These are phyloP conservation scores for Amblyopsis hoosieri DNA, from an alignment of 2,797 vertebrate genomes.

Conservation along the genomic window DNA sequence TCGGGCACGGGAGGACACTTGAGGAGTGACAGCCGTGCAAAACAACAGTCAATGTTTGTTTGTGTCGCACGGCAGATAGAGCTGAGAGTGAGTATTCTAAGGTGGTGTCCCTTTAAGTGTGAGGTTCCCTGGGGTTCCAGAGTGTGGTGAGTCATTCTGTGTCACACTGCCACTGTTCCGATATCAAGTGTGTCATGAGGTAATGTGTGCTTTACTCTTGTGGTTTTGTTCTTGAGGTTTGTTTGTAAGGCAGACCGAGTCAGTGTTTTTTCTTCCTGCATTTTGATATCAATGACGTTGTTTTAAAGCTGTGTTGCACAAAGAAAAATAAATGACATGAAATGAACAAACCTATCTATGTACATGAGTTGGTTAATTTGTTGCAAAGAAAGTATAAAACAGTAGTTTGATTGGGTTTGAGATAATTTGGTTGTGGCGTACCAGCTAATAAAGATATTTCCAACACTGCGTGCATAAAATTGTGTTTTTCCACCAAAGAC, in stretches of 20 bases:
- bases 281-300: slow-evolving; percentile 28
- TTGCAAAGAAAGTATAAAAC: slow-evolving; percentile 44
- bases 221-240: slow-evolving; percentile 59
- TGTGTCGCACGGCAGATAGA: too few species aligned
- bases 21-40: background rate
- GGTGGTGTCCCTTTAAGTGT: slow-evolving; percentile 5
- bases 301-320: slow-evolving; percentile 66
- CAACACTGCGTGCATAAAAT: background rate
- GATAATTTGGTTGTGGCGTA: slow-evolving; percentile 13
- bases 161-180: slow-evolving; percentile 66
- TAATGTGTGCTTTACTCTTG: slow-evolving; percentile 81
- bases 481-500: slow-evolving; percentile 50
- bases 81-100: background rate
- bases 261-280: slow-evolving; percentile 55
- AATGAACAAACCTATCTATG: slow-evolving; percentile 29
- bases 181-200: slow-evolving; percentile 80
- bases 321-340: slow-evolving; percentile 48
- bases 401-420: slow-evolving; percentile 58
- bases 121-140: slow-evolving; percentile 47
- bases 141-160: slow-evolving; percentile 75
- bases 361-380: slow-evolving; percentile 37
- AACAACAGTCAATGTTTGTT: slow-evolving; percentile 17
- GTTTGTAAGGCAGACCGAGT: slow-evolving; percentile 47
- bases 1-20: background rate
- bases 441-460: background rate